Percentiles rank a stretch among this genome's conserved stretches.
phyloP scores from a whole-genome alignment of 2,888 invertebrate species.

The Didymodactylos carnosus region DNA sequence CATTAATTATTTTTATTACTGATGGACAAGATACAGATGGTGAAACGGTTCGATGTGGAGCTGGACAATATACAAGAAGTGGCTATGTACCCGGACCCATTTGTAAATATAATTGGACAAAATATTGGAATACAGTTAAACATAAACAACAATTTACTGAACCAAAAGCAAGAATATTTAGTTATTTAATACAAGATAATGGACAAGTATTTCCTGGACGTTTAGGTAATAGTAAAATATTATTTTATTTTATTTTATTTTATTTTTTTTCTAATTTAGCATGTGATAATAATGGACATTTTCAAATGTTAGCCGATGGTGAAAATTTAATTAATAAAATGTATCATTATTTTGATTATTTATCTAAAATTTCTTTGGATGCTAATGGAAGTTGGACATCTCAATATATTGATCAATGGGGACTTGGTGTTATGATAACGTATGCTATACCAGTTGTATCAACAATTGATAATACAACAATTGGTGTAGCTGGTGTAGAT shows the following conservation, averaged over 20 bases:
- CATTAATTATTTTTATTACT: conserved; percentile 32
- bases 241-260: neutral
- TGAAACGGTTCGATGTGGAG: conserved; percentile 33
- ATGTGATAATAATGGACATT: conserved; percentile 23
- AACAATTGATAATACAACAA: conserved; percentile 21
- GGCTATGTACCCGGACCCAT: conserved; percentile 35
- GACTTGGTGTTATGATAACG: conserved; percentile 35
- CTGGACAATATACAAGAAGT: conserved; percentile 35
- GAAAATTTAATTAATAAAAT: conserved; percentile 35
- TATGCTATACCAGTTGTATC: conserved; percentile 30
- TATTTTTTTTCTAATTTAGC: conserved; percentile 3
- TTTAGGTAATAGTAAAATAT: conserved; percentile 14
- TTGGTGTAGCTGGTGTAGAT: conserved; percentile 36
- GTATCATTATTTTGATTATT: conserved; percentile 34
- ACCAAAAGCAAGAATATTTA: conserved; percentile 31
- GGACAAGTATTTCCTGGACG: conserved; percentile 33
- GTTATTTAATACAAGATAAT: conserved; percentile 33
- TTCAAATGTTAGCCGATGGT: conserved; percentile 29
- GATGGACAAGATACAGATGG: conserved; percentile 35
- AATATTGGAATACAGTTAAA: conserved; percentile 29
- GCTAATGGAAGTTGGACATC: conserved; percentile 33
- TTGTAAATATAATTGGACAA: conserved; percentile 35
- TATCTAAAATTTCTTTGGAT: conserved; percentile 28
- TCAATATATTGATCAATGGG: conserved; percentile 34
- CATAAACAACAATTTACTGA: conserved; percentile 22